These are phyloP conservation scores for Holotrichia oblita DNA, from an alignment of 1,140 invertebrate species.

Conservation along the genomic window DNA sequence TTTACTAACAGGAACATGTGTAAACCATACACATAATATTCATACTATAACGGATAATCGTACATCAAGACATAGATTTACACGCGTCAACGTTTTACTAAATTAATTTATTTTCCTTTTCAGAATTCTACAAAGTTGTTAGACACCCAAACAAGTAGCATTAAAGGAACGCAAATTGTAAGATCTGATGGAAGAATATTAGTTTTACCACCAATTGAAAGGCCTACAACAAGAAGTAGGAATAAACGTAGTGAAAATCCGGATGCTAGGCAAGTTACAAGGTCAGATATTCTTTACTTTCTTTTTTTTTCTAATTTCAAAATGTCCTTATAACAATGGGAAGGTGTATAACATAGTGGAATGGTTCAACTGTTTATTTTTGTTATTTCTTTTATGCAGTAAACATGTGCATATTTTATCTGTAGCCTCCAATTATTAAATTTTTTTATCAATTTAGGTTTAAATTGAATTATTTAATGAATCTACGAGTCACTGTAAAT, in stretches of 20 bases:
- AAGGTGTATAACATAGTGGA: neutral
- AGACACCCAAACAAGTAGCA: neutral
- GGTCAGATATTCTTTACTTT: slow-evolving; percentile 27
- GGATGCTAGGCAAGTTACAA: slow-evolving; percentile 41
- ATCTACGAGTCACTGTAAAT: too few relatives aligned
- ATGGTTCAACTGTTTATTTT: too few relatives aligned
- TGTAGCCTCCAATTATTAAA: too few relatives aligned
- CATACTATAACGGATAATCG: neutral
- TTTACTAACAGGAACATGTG: neutral
- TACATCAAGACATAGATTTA: neutral
- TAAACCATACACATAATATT: neutral
- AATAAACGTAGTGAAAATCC: slow-evolving; percentile 55
- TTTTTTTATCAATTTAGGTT: too few relatives aligned
- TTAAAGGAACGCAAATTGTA: slow-evolving; percentile 68
- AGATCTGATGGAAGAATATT: slow-evolving; percentile 75
- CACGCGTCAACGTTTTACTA: neutral
- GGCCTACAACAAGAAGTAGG: slow-evolving; percentile 74
- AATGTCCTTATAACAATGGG: neutral
- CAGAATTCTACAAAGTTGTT: neutral
- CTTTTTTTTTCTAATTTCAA: slow-evolving; percentile 17
- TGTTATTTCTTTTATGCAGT: too few relatives aligned
- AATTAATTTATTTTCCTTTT: neutral
- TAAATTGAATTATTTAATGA: too few relatives aligned
- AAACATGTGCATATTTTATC: too few relatives aligned
- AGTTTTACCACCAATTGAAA: slow-evolving; percentile 80